Base-by-base conservation (phyloP, 2,888 invertebrate species). In the Dryomyza anilis region DNA sequence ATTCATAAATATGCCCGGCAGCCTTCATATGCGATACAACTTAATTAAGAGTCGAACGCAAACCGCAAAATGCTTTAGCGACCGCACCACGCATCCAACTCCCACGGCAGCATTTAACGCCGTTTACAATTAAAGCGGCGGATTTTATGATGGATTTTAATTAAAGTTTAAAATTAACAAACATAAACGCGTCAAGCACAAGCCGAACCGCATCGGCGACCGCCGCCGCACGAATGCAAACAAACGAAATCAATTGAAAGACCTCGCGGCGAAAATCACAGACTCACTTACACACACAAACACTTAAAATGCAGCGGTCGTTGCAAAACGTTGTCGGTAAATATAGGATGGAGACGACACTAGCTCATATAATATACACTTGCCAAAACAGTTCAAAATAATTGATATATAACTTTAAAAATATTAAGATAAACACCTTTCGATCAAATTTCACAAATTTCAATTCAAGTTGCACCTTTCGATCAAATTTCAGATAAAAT, bases 61-160 rank as follows among this genome's bases (percentile, higher is more conserved):
- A 33, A 14, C 10, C 55, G 19, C 29, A 55, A 33, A n/a, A 55
- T 30, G 33, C 19, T 16, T 30, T 16, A 19, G 16, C 10, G 30
- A 30, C n/a, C 25, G 19, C 19, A 55, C 29, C 19, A 12, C 21
- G 55, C 55, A 30, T 30, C 12, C 55, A 19, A 27, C n/a, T n/a
- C n/a, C n/a, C n/a, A n/a, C n/a, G n/a, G 33, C 55, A 55, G n/a
- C 29, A 23, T 19, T 33, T 55, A 33, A 55, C 19, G 33, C 53
- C 8, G 16, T 53, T n/a, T 29, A 21, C 33, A 39, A 43, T 57
- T 43, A 43, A 16, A 16, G 19, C 23, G 39, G 19, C n/a, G n/a
- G 50, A 61, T 61, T 61, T 61, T 52, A 52, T 33, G 61, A 61
- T 52, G 52, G 25, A 61, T 61, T 61, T 61, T 61, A 61, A 61